Base-by-base conservation (phyloP, 2,113 vertebrate species). In the Pheucticus melanocephalus region DNA sequence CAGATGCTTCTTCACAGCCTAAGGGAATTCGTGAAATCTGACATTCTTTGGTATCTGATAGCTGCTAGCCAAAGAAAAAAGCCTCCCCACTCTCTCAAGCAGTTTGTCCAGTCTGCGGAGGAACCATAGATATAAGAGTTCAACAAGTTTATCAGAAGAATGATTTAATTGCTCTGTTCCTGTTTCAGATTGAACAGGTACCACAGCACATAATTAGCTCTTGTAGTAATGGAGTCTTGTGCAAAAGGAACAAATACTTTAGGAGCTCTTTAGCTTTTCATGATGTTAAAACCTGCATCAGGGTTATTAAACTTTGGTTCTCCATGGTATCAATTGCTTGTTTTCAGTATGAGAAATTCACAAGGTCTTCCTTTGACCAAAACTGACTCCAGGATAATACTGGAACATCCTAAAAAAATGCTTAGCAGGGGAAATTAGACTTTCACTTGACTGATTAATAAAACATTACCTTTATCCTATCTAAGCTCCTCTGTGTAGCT, bases 1-100 rank as follows among this genome's bases (percentile, higher is more conserved):
- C 89, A 90, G 82, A 95, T 90, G 91, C 77, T 94, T 97, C 95
- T 87, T 79, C 27, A 42, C 8, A 93, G 80, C 81, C 84, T 75
- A 59, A 92, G 68, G 87, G 93, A 92, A 96, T 71, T 44, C 83
- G 90, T 3, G 1, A 80, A 90, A 91, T 85, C 44, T 11, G 64
- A 94, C 82, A 87, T 44, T 88, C 37, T 90, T 56, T 77, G 42
- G 57, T 90, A 45, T 70, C 65, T 81, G 81, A 57, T 72, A 93
- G 86, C 57, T 76, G 47, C 71, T 63, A 93, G 76, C 35, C 77
- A 57, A 81, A 81, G 47, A 31, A 82, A 77, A 80, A 77, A 65
- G 4, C 2, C 1, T 73, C 86, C 37, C 45, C 7, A 23, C 53
- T 35, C 75, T 63, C 57, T 86, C 30, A 72, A 86, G 27, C 24